These are phyloP conservation scores for Hipparchia semele DNA, from an alignment of 2,888 invertebrate species.

Conservation along the genomic window DNA sequence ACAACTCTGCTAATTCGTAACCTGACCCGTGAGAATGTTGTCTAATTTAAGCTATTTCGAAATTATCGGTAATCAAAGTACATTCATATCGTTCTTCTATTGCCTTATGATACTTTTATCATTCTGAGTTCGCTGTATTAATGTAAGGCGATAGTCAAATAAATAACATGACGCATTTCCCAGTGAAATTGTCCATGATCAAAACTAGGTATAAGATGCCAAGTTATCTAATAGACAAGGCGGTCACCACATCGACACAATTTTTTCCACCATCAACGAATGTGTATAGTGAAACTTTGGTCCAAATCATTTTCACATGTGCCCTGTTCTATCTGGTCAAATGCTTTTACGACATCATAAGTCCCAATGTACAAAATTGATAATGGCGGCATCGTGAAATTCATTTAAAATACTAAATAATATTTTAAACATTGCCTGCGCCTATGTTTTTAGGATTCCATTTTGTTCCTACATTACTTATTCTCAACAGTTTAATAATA, in stretches of 20 bases:
- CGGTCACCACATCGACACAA: neutral
- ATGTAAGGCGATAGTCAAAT: neutral
- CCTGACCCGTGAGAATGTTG: neutral
- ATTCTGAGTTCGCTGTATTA: neutral
- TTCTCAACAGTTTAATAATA: neutral
- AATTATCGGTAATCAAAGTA: neutral
- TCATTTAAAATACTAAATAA: neutral
- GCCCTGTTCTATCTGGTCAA: slow-evolving; percentile 61
- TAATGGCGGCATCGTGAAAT: neutral
- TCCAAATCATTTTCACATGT: slow-evolving; percentile 59
- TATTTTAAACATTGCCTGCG: neutral
- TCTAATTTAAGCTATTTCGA: neutral
- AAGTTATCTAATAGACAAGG: slow-evolving; percentile 1
- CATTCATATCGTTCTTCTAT: neutral
- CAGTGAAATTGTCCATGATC: neutral
- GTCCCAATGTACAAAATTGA: slow-evolving; percentile 43
- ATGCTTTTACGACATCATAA: slow-evolving; percentile 56
- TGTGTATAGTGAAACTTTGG: slow-evolving; percentile 48
- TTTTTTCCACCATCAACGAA: slow-evolving; percentile 9
- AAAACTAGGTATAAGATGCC: neutral
- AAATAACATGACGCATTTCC: neutral
- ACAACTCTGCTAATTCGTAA: slow-evolving; percentile 6
- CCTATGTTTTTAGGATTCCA: neutral
- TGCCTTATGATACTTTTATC: neutral
- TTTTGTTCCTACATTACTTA: neutral